phyloP scores from a whole-genome alignment of 2,113 vertebrate species.

The Ammodytes marinus region DNA sequence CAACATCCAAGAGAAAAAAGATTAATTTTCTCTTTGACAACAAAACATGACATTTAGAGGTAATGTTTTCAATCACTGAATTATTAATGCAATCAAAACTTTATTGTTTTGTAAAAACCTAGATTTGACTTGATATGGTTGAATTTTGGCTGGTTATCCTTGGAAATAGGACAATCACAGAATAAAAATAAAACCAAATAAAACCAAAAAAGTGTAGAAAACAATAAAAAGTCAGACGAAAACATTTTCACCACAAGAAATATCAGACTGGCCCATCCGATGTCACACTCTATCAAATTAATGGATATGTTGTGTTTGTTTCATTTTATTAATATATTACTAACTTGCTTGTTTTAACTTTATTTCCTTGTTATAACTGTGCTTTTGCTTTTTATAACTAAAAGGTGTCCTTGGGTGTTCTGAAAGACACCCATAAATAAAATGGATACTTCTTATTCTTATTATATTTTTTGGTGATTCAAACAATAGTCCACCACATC shows the following conservation, averaged over 20 bases:
- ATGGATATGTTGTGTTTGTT: no score
- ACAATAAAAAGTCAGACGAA: no score
- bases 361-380: no score
- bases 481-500: conserved; percentile 5
- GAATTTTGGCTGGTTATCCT: neutral
- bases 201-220: neutral
- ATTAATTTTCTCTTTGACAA: neutral
- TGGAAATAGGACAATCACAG: neutral
- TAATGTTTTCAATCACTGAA: neutral
- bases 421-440: no score
- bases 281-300: no score
- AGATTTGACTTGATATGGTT: neutral
- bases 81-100: neutral
- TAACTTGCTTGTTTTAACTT: no score
- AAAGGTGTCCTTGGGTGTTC: no score
- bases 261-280: no score
- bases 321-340: no score
- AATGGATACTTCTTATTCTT: neutral
- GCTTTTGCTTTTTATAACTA: no score
- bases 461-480: neutral
- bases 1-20: neutral
- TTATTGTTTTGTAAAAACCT: neutral
- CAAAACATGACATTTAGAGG: neutral
- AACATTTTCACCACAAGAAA: no score
- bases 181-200: neutral